phyloP scores from a whole-genome alignment of 2,113 vertebrate genomes.

The Illadopsis cleaveri region DNA sequence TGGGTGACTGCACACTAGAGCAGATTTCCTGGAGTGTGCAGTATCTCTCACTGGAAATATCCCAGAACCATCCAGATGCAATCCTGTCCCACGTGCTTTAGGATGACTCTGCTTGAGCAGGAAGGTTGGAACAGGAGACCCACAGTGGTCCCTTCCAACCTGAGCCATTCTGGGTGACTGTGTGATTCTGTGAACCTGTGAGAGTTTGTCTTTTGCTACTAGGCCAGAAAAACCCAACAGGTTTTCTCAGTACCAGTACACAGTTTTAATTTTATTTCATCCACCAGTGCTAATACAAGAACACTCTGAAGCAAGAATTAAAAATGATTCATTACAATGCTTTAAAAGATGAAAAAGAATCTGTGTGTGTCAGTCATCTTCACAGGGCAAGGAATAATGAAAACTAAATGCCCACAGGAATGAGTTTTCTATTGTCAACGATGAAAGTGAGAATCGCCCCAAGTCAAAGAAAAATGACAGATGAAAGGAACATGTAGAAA shows the following conservation, averaged over 20 bases:
- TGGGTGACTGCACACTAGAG: background rate
- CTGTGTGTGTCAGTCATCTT: conserved; percentile 55
- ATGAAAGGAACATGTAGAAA: conserved; percentile 65
- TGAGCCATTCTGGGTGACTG: background rate
- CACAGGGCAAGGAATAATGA: conserved; percentile 38
- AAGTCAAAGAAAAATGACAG: conserved; percentile 67
- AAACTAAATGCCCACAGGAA: conserved; percentile 62
- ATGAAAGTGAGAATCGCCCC: conserved; percentile 61
- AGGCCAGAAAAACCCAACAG: background rate
- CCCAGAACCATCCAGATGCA: background rate
- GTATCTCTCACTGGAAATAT: too few species aligned
- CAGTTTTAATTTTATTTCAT: conserved; percentile 48
- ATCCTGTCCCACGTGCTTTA: background rate
- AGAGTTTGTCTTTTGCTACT: background rate
- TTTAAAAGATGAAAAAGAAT: conserved; percentile 55
- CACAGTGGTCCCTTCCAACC: background rate
- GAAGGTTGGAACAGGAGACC: background rate
- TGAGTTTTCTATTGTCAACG: conserved; percentile 62
- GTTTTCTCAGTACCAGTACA: background rate
- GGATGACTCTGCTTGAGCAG: background rate
- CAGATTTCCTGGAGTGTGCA: background rate
- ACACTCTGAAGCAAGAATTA: conserved; percentile 43
- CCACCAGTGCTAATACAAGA: conserved; percentile 16
- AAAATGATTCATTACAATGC: conserved; percentile 59
- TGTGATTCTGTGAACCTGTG: background rate